These are phyloP conservation scores for Pteropus rufus DNA, from an alignment of 2,797 vertebrate genomes.

Conservation along the genomic window DNA sequence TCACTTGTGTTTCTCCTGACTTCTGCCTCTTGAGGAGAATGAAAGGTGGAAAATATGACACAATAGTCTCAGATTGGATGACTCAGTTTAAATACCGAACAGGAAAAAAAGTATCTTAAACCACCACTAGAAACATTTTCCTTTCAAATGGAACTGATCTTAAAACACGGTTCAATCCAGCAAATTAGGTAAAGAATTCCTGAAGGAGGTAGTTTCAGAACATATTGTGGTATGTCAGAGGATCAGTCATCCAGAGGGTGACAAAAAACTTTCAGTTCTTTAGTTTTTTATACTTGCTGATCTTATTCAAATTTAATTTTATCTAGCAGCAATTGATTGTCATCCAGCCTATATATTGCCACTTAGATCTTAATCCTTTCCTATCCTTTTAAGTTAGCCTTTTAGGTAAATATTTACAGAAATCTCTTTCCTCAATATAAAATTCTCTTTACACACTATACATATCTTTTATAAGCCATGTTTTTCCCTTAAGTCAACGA, in stretches of 20 bases:
- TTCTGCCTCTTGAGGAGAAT: conserved; percentile 61
- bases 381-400: not conserved
- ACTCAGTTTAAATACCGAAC: conserved; percentile 65
- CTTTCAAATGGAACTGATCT: conserved; percentile 45
- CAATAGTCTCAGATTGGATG: conserved; percentile 57
- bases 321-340: conserved; percentile 14
- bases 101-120: conserved; percentile 51
- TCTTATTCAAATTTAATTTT: conserved; percentile 47
- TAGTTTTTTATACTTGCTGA: conserved; percentile 9
- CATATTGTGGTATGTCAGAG: not conserved
- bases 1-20: conserved; percentile 67
- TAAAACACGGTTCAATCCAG: conserved; percentile 45
- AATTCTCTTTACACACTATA: not conserved
- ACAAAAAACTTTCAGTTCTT: not conserved
- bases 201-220: not conserved
- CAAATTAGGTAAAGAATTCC: not conserved
- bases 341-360: not conserved
- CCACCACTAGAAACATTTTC: conserved; percentile 35
- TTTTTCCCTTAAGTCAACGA: not conserved
- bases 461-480: not conserved
- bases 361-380: conserved; percentile 9
- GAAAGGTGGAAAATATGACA: conserved; percentile 69
- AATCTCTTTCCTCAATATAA: not conserved
- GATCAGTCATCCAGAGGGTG: not conserved
- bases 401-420: conserved; percentile 27